phyloP scores from a whole-genome alignment of 2,797 vertebrate species.

The Cuniculus paca region DNA sequence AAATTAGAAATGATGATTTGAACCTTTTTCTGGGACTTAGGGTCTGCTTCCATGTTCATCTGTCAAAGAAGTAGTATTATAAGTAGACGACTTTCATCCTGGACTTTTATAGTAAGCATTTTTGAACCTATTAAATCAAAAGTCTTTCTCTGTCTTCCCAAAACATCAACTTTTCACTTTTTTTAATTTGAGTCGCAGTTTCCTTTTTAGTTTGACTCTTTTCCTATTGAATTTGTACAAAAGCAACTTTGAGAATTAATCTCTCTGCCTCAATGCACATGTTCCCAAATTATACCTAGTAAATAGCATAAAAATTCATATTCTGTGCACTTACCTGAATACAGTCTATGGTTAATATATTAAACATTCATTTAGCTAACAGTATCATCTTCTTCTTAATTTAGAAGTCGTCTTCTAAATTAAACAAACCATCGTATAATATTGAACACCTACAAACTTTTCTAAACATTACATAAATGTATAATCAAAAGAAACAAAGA shows the following conservation, averaged over 20 bases:
- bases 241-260: background rate
- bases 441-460: background rate
- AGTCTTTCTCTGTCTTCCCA: background rate
- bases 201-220: background rate
- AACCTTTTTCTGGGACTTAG: background rate
- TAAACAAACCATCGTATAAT: background rate
- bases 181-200: background rate
- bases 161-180: background rate
- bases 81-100: background rate
- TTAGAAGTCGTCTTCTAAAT: too few species aligned
- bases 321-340: background rate
- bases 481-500: background rate
- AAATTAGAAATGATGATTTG: background rate
- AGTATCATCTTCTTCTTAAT: background rate
- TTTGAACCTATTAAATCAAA: background rate
- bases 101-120: background rate
- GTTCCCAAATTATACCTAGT: background rate
- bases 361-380: background rate
- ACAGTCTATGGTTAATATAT: background rate
- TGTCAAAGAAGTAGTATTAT: background rate
- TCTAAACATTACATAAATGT: background rate
- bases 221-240: background rate
- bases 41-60: background rate
- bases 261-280: background rate
- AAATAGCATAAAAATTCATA: background rate